Base-by-base conservation (phyloP, 2,797 vertebrate genomes). In the Naso thynnoides region DNA sequence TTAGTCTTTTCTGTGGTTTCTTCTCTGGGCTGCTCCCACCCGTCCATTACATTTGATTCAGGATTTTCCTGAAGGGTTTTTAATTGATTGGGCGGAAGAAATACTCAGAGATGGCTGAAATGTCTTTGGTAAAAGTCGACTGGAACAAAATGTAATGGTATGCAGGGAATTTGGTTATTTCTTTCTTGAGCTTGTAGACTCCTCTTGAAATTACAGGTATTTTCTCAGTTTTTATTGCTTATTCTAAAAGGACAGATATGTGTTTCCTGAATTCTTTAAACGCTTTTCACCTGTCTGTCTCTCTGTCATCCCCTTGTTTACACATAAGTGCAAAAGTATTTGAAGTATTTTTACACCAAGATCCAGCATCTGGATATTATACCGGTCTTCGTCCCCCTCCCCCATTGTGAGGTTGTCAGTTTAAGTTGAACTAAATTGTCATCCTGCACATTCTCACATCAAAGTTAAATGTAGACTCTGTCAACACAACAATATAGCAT, bases 71-170 rank as follows among this genome's bases (percentile, higher is more conserved):
- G 36, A 44, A 41, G 47, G 47, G 45, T 24, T 45, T 72, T 78
- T 54, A 58, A 72, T 69, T 64, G 38, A 73, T 54, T 71, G 41
- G 50, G 52, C 48, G 33, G 41, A 73, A 58, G 56, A 79, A 78
- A 74, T 70, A 68, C 38, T 53, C 7, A 50, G 39, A 79, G 74
- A 49, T 66, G 26, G 55, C 21, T 66, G 55, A 86, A 80, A 26
- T 68, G 55, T 67, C 47, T 73, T 55, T 73, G 67, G 65, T 75
- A 48, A 58, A 66, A 76, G 38, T 60, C 56, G 91, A 84, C 88
- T 91, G 86, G 81, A 86, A 70, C 76, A 85, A 64, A 72, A 60
- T 69, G 57, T 49, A 45, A 5, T 52, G 86, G 84, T 86, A 91
- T 91, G 76, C 50, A 10, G 71, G 67, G 89, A 91, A 90, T 92